phyloP scores from a whole-genome alignment of 2,888 invertebrate species.

The Pristionchus fissidentatus region DNA sequence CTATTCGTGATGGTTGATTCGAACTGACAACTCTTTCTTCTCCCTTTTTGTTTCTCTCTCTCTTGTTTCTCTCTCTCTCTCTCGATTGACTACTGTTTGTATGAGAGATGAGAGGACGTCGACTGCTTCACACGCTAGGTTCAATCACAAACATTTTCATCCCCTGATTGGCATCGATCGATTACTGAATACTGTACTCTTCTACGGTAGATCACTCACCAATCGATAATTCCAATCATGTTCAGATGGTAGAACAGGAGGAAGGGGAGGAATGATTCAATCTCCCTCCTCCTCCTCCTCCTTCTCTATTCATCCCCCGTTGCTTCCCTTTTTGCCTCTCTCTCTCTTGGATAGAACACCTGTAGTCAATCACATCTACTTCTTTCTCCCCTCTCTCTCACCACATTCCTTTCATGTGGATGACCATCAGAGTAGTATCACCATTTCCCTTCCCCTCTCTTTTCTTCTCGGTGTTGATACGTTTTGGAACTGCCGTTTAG shows the following conservation, averaged over 20 bases:
- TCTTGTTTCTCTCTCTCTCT: neutral
- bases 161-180: too few species aligned
- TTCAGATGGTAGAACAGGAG: neutral
- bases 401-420: neutral
- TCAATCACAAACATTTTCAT: slow-evolving; percentile 19
- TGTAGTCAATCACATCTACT: slow-evolving; percentile 2
- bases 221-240: slow-evolving; percentile 15
- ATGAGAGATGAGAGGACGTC: slow-evolving; percentile 32
- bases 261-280: slow-evolving; percentile 18
- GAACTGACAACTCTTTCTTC: neutral
- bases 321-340: slow-evolving; percentile 12
- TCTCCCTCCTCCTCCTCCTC: neutral
- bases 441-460: neutral
- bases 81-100: slow-evolving; percentile 35
- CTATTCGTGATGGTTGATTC: slow-evolving; percentile 29
- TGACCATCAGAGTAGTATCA: neutral
- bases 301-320: slow-evolving; percentile 25
- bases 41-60: slow-evolving; percentile 18
- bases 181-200: too few species aligned
- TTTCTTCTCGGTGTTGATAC: too few species aligned
- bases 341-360: neutral
- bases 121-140: slow-evolving; percentile 12
- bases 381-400: neutral
- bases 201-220: neutral
- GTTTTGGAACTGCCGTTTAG: too few species aligned